Conservation (phyloP, 1,140 invertebrate species). For the Bombus superbus region DNA sequence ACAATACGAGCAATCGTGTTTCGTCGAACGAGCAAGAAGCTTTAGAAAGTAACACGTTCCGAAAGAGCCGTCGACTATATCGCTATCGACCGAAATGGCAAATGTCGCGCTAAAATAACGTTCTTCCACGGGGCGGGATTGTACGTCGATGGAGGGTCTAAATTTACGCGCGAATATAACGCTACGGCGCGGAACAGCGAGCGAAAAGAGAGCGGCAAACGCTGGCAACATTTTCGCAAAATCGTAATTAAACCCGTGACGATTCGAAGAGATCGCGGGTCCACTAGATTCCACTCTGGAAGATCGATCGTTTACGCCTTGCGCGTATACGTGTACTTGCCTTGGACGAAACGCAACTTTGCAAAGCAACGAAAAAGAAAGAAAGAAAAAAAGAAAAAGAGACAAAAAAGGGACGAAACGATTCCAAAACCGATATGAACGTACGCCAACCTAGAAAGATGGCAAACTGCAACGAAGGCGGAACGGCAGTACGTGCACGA, state of each 20-base stretch:
- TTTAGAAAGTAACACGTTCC: background rate
- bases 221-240: background rate
- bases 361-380: no score
- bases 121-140: background rate
- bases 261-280: no score
- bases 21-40: background rate
- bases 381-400: no score
- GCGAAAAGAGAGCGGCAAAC: no score
- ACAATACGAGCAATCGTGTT: background rate
- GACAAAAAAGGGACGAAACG: no score
- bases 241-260: background rate
- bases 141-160: background rate
- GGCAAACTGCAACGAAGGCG: no score
- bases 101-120: constrained; percentile 11
- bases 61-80: background rate
- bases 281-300: background rate
- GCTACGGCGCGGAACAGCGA: no score
- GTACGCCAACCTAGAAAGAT: no score
- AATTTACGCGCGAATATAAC: background rate
- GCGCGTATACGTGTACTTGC: no score
- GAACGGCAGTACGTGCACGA: no score
- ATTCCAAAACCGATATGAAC: no score
- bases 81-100: background rate
- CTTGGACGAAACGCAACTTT: no score
- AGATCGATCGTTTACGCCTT: background rate